Evolutionary conservation across 2,888 invertebrate species (phyloP).

Genomic region (Rosalia funebris): DNA sequence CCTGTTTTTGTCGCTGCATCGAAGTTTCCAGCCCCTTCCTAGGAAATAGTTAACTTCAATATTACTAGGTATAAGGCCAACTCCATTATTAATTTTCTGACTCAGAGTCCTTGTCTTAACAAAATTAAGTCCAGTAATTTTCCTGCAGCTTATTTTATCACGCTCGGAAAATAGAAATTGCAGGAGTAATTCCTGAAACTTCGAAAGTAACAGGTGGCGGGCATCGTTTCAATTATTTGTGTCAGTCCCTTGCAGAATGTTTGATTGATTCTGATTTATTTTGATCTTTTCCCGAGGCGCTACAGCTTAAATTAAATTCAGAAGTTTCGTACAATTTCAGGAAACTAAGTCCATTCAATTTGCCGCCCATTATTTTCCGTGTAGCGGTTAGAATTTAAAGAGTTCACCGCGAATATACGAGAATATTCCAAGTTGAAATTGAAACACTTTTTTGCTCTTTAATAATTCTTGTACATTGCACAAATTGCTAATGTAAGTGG

Average conservation of each 20-base stretch:
- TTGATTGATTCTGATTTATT: slow-evolving; percentile 23
- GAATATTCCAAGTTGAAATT: too few species aligned
- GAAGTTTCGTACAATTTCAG: slow-evolving; percentile 13
- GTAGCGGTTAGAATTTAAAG: background rate
- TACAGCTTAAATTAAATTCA: slow-evolving; percentile 5
- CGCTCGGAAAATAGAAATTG: background rate
- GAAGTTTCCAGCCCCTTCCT: too few species aligned
- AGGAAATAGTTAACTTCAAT: too few species aligned
- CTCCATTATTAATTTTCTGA: too few species aligned
- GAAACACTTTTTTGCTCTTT: too few species aligned
- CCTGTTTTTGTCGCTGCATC: too few species aligned
- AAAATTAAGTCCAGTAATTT: too few species aligned
- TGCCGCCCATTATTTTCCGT: background rate
- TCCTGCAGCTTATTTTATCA: background rate
- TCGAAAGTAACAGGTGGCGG: slow-evolving; percentile 11
- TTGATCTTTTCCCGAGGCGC: slow-evolving; percentile 14
- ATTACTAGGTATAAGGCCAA: too few species aligned
- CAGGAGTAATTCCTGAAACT: slow-evolving; percentile 16
- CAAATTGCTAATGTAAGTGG: too few species aligned
- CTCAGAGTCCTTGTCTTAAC: too few species aligned
- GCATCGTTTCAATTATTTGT: slow-evolving; percentile 20
- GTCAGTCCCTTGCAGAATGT: slow-evolving; percentile 14
- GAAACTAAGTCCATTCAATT: background rate
- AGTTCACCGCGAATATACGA: background rate
- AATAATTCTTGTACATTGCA: too few species aligned